Base-by-base conservation (phyloP, 2,797 vertebrate species). In the Eulemur coronatus region DNA sequence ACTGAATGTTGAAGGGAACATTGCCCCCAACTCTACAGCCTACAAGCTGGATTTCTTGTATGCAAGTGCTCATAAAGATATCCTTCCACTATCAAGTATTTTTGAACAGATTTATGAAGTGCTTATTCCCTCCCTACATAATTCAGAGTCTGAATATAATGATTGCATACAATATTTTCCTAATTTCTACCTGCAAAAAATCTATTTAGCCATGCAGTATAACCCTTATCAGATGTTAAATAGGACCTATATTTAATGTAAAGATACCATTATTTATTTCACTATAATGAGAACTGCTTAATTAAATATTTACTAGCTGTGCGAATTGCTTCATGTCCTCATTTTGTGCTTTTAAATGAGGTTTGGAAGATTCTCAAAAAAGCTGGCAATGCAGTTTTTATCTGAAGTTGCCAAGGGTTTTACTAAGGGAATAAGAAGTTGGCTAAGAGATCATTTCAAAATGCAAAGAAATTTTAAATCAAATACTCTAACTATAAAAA, bases 391-490 rank as follows among this genome's bases (percentile, higher is more conserved):
- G 8, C 0, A 35, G 18, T 73, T 94, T 92, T 89, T 81, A 73
- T 73, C 18, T 87, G 70, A 78, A 84, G 28, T 89, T 70, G 0
- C 17, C 85, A 80, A n/a, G 5, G 9, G 5, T 85, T 1, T 82
- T 90, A 52, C 38, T 94, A 69, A 92, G 48, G 8, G 6, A 89
- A 79, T 96, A 79, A 57, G 10, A 69, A 75, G 7, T 79, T 94
- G 78, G 14, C 17, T 95, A 79, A 50, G 10, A 92, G 8, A 72
- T 63, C 1, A 69, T 76, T 97, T 94, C 33, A 79, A 79, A 91
- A 28, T 41, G 7, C 70, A 96, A 84, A 91, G 55, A 15, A 92
- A 94, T 94, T 92, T 92, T 69, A 82, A 97, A 82, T 96, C 76
- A 94, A 86, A 90, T 75, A 75, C 3, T 13, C 1, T 57, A 55